A percentile compares a stretch with the other conserved stretches of the same genome.
Evolutionary conservation across 2,113 vertebrate species (phyloP).

Genomic region (Vidua macroura): DNA sequence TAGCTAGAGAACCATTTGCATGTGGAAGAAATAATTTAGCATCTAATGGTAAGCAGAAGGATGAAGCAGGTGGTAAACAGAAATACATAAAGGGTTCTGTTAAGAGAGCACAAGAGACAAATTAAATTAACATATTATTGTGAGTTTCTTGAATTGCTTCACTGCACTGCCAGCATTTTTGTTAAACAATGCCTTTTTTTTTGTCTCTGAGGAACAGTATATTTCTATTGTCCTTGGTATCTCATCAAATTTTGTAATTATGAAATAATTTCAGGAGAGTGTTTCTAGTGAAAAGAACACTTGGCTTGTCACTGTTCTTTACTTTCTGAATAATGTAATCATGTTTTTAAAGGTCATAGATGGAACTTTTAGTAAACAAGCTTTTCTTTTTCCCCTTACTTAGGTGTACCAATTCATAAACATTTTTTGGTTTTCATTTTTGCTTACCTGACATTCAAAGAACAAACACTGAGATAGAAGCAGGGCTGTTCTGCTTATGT

Average conservation of each 20-base stretch:
- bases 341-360: not conserved
- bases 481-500: not conserved
- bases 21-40: not conserved
- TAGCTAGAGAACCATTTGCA: not conserved
- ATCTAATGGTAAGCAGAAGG: not conserved
- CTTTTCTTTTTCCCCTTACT: not conserved
- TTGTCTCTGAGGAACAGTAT: not conserved
- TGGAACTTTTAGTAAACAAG: not conserved
- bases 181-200: not conserved
- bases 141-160: not conserved
- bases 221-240: constrained; percentile 33
- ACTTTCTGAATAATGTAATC: not conserved
- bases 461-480: not conserved
- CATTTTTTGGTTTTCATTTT: not conserved
- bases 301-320: not conserved
- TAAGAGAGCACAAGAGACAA: not conserved
- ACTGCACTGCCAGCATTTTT: not conserved
- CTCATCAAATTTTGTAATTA: constrained; percentile 9
- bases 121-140: not conserved
- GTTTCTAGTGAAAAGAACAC: constrained; percentile 18
- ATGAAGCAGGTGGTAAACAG: not conserved
- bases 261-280: constrained; percentile 6
- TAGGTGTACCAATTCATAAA: not conserved
- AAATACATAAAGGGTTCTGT: not conserved
- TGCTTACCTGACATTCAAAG: not conserved